Evolutionary conservation across 2,888 invertebrate species (phyloP), one percentile per base, ranked within the genome.

Genomic region (Dynastes grantii): DNA sequence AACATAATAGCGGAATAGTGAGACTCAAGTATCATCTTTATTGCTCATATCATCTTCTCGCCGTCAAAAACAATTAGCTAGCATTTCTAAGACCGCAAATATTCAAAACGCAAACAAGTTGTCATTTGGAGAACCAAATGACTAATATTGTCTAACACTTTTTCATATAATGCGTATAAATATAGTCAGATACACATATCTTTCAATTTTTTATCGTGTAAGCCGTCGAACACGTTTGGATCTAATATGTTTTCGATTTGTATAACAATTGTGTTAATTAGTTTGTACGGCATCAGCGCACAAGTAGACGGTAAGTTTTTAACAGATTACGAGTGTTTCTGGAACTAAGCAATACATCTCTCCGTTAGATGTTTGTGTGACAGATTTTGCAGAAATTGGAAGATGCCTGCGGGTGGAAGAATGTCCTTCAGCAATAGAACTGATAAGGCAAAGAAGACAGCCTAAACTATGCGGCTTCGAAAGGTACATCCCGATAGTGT

Each of bases 391-490:
- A 29, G 49, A 22, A 27, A 58, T 22, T 37, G 81, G 81, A 9
- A 75, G 32, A 16, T 81, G 81, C 53, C 11, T 51, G n/a, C 16
- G 45, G 0, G 68, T 80, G 37, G 68, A 65, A 22, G 27, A 76
- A 11, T 81, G 81, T 29, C 81, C 79, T 0, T 32, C 53, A 32
- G 78, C 78, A 13, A 58, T 77, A 64, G n/a, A 77, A 65, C 51
- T 67, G 32, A 51, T 81, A 65, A 75, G 32, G 53, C 67, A 27
- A 13, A 27, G 68, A 37, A 64, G 58, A 49, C 29, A 40, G 11
- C 78, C 78, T 8, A 68, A 78, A 16, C 13, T 80, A 22, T 81
- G 81, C 55, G 22, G 73, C 27, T 81, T 78, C 64, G 67, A 78
- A 16, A 51, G 77, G 16, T 22, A 55, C 11, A n/a, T 65, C 32